Percentiles rank a stretch among this genome's conserved stretches.
These are phyloP conservation scores for Toxotes jaculatrix DNA, from an alignment of 2,113 vertebrate genomes.

Conservation along the genomic window DNA sequence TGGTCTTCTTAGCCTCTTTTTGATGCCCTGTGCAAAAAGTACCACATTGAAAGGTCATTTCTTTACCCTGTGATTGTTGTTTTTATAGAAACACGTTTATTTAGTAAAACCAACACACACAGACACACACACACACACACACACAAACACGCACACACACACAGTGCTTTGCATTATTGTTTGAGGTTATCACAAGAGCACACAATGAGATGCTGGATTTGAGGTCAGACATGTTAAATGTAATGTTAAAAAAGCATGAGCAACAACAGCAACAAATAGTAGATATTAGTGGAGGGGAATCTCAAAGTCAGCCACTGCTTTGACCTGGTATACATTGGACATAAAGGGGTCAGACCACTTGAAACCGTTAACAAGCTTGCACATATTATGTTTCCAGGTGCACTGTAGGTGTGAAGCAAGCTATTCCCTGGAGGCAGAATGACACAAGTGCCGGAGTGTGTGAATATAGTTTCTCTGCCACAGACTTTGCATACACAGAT, in stretches of 20 bases:
- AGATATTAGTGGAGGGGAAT: not conserved
- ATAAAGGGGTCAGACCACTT: slow-evolving; percentile 31
- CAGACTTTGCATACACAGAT: slow-evolving; percentile 1
- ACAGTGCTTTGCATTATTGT: slow-evolving; percentile 15
- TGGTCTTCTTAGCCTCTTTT: slow-evolving; percentile 32
- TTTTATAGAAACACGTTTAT: slow-evolving; percentile 47
- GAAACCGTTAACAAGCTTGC: slow-evolving; percentile 36
- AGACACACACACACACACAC: slow-evolving; percentile 13
- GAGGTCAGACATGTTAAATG: not conserved
- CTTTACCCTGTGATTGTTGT: slow-evolving; percentile 47
- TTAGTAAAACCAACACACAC: slow-evolving; percentile 12
- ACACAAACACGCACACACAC: slow-evolving; percentile 10
- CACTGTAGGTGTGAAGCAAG: slow-evolving; percentile 37
- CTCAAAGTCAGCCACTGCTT: slow-evolving; percentile 17
- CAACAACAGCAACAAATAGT: not conserved
- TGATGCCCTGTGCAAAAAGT: slow-evolving; percentile 34
- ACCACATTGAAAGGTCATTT: slow-evolving; percentile 44
- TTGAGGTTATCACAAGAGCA: slow-evolving; percentile 21
- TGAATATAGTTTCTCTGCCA: slow-evolving; percentile 27
- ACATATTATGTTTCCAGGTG: slow-evolving; percentile 53
- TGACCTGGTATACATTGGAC: slow-evolving; percentile 12
- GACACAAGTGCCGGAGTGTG: slow-evolving; percentile 17
- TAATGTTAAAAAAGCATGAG: not conserved
- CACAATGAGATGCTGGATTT: not conserved
- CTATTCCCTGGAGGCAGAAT: slow-evolving; percentile 27